Evolutionary conservation across 2,113 vertebrate species (phyloP).

Genomic region (Conger conger): DNA sequence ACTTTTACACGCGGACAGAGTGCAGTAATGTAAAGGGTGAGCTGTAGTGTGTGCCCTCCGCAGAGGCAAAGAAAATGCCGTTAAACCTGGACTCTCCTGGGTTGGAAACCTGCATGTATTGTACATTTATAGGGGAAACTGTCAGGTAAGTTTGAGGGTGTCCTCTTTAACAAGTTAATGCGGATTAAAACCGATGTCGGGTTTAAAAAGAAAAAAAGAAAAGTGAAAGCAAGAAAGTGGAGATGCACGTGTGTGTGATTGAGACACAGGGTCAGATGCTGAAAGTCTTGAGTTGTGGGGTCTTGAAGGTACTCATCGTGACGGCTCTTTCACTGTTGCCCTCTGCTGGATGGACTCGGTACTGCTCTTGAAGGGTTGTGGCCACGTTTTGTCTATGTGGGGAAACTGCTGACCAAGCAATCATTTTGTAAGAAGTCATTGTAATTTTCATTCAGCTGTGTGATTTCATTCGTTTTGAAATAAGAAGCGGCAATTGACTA

Average conservation of each 20-base stretch:
- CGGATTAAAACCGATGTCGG: neutral
- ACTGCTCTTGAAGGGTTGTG: neutral
- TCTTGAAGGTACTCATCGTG: neutral
- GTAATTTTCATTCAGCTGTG: too few relatives aligned
- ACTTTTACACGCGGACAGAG: neutral
- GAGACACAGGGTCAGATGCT: conserved; percentile 12
- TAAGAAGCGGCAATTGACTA: too few relatives aligned
- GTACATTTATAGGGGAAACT: neutral
- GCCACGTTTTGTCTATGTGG: neutral
- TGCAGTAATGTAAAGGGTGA: neutral
- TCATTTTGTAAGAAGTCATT: too few relatives aligned
- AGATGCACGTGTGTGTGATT: neutral
- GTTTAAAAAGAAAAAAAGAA: neutral
- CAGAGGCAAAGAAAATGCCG: too few relatives aligned
- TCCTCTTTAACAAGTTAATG: neutral
- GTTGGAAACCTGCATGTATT: neutral
- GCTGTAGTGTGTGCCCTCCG: neutral
- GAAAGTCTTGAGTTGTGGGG: neutral
- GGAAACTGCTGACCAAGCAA: neutral
- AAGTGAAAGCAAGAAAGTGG: conserved; percentile 17
- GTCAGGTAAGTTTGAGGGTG: neutral
- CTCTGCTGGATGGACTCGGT: neutral
- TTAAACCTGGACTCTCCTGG: too few relatives aligned
- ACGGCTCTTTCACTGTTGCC: neutral
- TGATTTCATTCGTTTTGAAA: too few relatives aligned